Evolutionary conservation across 2,113 vertebrate genomes (phyloP).

Genomic region (Nannobrachium achirus): DNA sequence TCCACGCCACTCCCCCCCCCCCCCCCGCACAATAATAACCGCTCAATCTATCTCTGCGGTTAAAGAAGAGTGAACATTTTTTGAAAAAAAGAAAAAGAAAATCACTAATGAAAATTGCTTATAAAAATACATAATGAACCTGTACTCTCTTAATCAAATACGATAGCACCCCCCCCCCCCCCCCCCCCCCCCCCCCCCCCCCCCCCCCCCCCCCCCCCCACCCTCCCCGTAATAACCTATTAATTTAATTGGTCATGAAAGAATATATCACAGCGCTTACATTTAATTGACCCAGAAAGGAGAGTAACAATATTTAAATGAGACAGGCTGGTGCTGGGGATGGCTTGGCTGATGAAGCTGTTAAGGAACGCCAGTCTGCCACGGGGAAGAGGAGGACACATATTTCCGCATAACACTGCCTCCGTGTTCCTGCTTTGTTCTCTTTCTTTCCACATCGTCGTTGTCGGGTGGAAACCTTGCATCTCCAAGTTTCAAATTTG

Average conservation of each 20-base stretch:
- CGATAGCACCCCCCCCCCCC: conserved; percentile 81
- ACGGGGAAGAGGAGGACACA: conserved; percentile 74
- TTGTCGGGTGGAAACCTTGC: too few relatives aligned
- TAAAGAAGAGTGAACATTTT: not conserved
- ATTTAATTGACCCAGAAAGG: conserved; percentile 99
- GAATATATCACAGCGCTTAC: conserved; percentile 98
- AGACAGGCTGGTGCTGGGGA: conserved; percentile 84
- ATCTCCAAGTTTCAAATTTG: too few relatives aligned
- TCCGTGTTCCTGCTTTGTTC: not conserved
- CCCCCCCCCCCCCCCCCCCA: conserved; percentile 63
- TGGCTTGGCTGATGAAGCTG: conserved; percentile 86
- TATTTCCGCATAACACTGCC: conserved; percentile 45
- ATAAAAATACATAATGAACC: conserved; percentile 97
- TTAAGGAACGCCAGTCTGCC: conserved; percentile 78
- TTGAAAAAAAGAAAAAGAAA: conserved; percentile 68
- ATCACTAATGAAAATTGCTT: conserved; percentile 99
- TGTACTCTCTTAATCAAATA: conserved; percentile 98
- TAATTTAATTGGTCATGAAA: conserved; percentile 99
- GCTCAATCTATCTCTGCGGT: conserved; percentile 95
- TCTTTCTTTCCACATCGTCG: too few relatives aligned
- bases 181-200: conserved; percentile 15
- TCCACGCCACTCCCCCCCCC: conserved; percentile 83
- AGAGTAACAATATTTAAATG: conserved; percentile 94
- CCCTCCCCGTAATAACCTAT: conserved; percentile 90
- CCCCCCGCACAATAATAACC: too few relatives aligned